phyloP scores from a whole-genome alignment of 1,140 invertebrate genomes.

The Drosophila suzukii region DNA sequence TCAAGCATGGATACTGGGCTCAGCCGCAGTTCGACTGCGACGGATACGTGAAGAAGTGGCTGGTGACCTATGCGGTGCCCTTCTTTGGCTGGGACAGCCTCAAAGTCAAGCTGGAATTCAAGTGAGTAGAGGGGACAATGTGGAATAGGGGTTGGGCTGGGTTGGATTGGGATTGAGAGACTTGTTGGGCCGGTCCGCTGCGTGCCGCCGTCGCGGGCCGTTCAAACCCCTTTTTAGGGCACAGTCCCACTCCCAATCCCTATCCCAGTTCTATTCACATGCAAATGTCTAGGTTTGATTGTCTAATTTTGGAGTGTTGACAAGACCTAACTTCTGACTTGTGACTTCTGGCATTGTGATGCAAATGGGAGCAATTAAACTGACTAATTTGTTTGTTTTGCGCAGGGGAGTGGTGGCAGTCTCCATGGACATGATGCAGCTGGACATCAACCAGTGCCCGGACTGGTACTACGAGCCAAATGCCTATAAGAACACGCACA shows the following conservation, averaged over 20 bases:
- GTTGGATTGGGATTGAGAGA: constrained; percentile 1
- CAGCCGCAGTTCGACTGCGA: constrained; percentile 97
- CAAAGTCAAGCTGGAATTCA: constrained; percentile 95
- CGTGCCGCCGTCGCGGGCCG: constrained; percentile 68
- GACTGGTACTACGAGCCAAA: constrained; percentile 95
- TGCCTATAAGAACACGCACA: constrained; percentile 97
- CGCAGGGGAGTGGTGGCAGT: constrained; percentile 96
- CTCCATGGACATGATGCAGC: constrained; percentile 94
- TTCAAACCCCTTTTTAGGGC: constrained; percentile 52
- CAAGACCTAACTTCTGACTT: constrained; percentile 71
- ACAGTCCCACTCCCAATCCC: constrained; percentile 40
- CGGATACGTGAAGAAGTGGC: constrained; percentile 96
- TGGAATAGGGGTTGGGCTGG: constrained; percentile 17
- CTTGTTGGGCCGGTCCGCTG: constrained; percentile 63
- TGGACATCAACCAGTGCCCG: constrained; percentile 98
- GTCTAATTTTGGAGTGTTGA: constrained; percentile 78
- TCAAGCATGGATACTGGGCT: constrained; percentile 96
- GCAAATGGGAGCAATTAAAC: constrained; percentile 73
- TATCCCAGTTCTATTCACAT: constrained; percentile 54
- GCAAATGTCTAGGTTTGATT: constrained; percentile 65
- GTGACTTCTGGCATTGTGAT: constrained; percentile 63
- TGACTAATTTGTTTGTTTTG: constrained; percentile 76
- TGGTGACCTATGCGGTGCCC: constrained; percentile 96
- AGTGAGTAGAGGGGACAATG: constrained; percentile 88
- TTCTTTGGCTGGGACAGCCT: constrained; percentile 99